Evolutionary conservation across 2,888 invertebrate genomes (phyloP).

Genomic region (Papilio elwesi): DNA sequence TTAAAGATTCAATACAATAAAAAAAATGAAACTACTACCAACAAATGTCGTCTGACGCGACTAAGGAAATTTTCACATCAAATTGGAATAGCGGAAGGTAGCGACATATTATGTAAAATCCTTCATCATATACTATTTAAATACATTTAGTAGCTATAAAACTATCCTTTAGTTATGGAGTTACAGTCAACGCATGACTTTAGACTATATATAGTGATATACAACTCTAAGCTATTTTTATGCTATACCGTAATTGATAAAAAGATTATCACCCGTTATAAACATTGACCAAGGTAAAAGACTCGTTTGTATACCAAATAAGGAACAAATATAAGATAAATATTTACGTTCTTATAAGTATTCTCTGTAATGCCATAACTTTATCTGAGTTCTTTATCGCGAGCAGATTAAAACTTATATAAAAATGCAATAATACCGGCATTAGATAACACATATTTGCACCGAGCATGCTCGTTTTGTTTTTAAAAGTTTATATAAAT

Average conservation of each 20-base stretch:
- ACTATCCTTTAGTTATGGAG: background rate
- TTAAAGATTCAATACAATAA: too few species aligned
- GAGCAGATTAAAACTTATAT: background rate
- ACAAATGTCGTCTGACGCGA: too few species aligned
- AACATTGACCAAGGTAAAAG: conserved; percentile 34
- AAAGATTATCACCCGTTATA: conserved; percentile 28
- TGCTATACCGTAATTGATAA: conserved; percentile 22
- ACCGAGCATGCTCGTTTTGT: background rate
- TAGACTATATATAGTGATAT: background rate
- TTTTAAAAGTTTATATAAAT: background rate
- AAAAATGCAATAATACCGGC: conserved; percentile 4
- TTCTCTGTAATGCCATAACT: conserved; percentile 8
- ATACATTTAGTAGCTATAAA: background rate
- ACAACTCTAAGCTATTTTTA: conserved; percentile 15
- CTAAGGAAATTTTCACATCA: too few species aligned
- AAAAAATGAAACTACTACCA: too few species aligned
- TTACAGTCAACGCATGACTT: background rate
- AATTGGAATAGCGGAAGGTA: too few species aligned
- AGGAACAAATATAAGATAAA: conserved; percentile 12
- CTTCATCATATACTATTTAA: too few species aligned
- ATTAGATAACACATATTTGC: background rate
- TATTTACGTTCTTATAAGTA: background rate
- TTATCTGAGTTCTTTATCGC: conserved; percentile 18
- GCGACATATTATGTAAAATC: too few species aligned
- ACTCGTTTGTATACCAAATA: conserved; percentile 22